Conservation (phyloP, 2,113 vertebrate species). For the Taxidea taxus region DNA sequence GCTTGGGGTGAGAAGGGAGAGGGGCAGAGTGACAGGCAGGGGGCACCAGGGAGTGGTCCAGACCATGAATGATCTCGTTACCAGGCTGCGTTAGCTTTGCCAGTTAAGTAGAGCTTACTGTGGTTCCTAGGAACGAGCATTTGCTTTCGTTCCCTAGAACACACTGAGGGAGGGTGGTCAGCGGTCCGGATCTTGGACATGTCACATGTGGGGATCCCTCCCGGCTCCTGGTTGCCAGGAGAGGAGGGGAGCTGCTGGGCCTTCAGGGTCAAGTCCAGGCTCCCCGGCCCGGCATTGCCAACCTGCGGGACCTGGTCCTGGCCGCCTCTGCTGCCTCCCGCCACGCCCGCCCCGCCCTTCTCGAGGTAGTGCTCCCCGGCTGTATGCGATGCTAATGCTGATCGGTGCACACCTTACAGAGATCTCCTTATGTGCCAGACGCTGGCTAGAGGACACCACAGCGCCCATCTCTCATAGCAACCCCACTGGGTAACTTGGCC, state of each 20-base stretch:
- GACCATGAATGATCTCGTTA: background rate
- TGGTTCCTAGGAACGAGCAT: background rate
- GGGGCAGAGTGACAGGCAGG: slow-evolving; percentile 53
- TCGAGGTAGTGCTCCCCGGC: background rate
- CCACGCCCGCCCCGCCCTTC: background rate
- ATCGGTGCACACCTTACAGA: slow-evolving; percentile 4
- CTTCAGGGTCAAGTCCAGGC: background rate
- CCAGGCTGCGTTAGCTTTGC: background rate
- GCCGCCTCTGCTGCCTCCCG: slow-evolving; percentile 60
- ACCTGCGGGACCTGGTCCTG: background rate
- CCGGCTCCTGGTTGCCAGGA: background rate
- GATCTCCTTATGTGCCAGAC: slow-evolving; percentile 59
- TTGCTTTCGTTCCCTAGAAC: background rate
- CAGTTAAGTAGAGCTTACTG: background rate
- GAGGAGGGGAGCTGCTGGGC: background rate
- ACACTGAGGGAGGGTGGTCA: background rate
- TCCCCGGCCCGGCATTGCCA: background rate
- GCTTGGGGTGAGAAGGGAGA: slow-evolving; percentile 30
- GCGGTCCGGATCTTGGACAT: background rate
- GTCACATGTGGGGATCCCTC: background rate
- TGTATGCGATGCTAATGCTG: slow-evolving; percentile 47
- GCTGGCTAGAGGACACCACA: background rate
- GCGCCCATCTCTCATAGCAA: background rate
- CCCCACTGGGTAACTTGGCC: background rate
- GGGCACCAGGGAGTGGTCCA: background rate